Evolutionary conservation across 1,140 invertebrate genomes (phyloP), one percentile per base, ranked within the genome.

Genomic region (Amyelois transitella): DNA sequence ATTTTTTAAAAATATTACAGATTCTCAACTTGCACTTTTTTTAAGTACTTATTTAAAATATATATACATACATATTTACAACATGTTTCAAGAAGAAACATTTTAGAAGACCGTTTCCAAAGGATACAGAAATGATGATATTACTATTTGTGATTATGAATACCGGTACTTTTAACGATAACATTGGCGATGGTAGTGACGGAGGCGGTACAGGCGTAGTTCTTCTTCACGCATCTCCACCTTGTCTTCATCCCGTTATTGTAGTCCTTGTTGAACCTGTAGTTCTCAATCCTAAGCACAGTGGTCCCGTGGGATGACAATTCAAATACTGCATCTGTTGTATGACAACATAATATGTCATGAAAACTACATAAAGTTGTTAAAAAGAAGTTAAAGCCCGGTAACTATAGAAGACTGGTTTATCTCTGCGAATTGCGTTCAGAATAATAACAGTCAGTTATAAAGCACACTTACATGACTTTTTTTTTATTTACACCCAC

Each of bases 221-320:
- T 32, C 20, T 59, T 51, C 51, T 65, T 70, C 0, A 61, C 45
- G 17, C 71, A 73, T 0, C 63, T 54, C 67, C 68, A 73, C 3
- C 45, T 14, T 3, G 6, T 48, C 45, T 48, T 48, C 45, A n/a
- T 48, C 0, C 45, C 45, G 6, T 20, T 48, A 1, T 8, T 48
- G 12, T 48, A 21, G 10, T 48, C 45, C 6, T 21, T 48, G 14
- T 21, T 48, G 18, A 21, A 48, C 7, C 45, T 22, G n/a, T 20
- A 48, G 1, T 21, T 20, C 2, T 48, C 18, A 7, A 48, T 21
- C 45, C 10, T 20, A 2, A 48, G 18, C 18, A n/a, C 45, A 5
- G 20, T 21, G 18, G 18, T 19, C 12, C 45, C 45, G 7, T 2
- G 10, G n/a, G 10, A 7, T 2, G 45, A 20, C 2, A 10, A 48